Evolutionary conservation across 2,113 vertebrate genomes (phyloP).

Genomic region (Xenus cinereus): DNA sequence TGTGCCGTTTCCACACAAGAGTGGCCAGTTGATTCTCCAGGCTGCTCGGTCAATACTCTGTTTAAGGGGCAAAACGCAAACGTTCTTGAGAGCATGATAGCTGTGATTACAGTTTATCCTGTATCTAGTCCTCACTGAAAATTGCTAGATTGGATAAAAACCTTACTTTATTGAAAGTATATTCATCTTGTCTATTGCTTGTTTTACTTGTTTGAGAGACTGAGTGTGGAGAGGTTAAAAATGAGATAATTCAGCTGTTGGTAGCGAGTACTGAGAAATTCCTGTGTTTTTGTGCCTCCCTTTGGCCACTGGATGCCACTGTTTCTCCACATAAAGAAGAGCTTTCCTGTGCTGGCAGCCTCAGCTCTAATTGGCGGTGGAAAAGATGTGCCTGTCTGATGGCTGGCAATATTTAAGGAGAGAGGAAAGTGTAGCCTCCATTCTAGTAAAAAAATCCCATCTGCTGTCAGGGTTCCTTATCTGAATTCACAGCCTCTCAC

Average conservation of each 20-base stretch:
- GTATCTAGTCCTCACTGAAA: not conserved
- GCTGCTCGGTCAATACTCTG: not conserved
- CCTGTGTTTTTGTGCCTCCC: not conserved
- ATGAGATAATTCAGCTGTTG: not conserved
- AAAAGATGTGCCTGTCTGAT: not conserved
- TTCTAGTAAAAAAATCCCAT: not conserved
- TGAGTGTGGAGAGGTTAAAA: not conserved
- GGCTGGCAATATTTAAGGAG: not conserved
- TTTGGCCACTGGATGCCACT: constrained; percentile 72
- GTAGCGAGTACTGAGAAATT: not conserved
- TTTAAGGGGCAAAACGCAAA: not conserved
- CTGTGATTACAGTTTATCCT: not conserved
- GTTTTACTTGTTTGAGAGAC: not conserved
- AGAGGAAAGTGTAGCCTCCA: not conserved
- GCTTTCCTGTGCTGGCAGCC: fast-evolving
- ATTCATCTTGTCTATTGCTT: not conserved
- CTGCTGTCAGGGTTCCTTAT: not conserved
- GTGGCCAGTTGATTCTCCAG: not conserved
- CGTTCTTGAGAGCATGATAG: not conserved
- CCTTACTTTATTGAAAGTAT: too few species aligned
- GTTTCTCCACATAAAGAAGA: constrained; percentile 13
- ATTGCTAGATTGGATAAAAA: not conserved
- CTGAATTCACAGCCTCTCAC: not conserved
- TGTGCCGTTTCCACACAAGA: not conserved
- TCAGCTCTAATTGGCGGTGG: not conserved